Percentiles rank a stretch among this genome's conserved stretches.
Conservation (phyloP, 2,888 invertebrate species). For the Nomada flava region DNA sequence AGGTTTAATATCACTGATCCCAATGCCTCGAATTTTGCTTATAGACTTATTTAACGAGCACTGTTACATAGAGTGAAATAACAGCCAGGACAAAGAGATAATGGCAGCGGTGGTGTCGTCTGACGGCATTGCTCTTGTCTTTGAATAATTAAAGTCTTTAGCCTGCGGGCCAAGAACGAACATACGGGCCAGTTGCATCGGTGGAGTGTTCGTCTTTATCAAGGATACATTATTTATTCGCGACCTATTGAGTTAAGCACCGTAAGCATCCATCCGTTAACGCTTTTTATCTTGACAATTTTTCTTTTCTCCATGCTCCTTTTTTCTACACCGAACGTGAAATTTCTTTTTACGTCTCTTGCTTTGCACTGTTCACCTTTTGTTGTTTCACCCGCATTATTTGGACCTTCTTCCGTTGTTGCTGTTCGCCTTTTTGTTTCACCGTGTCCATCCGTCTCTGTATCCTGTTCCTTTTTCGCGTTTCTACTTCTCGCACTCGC, state of each 20-base stretch:
- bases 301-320: conserved; percentile 5
- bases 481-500: background rate
- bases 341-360: conserved; percentile 8
- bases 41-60: conserved; percentile 53
- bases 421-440: conserved; percentile 20
- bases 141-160: conserved; percentile 73
- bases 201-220: conserved; percentile 52
- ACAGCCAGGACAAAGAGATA: background rate
- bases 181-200: conserved; percentile 20
- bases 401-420: conserved; percentile 3
- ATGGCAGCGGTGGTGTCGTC: conserved; percentile 18
- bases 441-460: conserved; percentile 14
- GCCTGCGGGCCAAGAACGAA: conserved; percentile 30
- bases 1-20: conserved; percentile 10
- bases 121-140: conserved; percentile 56
- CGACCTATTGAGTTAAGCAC: conserved; percentile 59
- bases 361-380: background rate
- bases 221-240: conserved; percentile 67
- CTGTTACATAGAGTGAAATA: conserved; percentile 63
- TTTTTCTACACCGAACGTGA: background rate
- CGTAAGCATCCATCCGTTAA: conserved; percentile 20
- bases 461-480: background rate
- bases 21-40: conserved; percentile 52
- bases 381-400: background rate
- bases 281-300: conserved; percentile 10